Evolutionary conservation across 2,888 invertebrate genomes (phyloP), one percentile per base, ranked within the genome.

Genomic region (Nemotelus nigrinus): DNA sequence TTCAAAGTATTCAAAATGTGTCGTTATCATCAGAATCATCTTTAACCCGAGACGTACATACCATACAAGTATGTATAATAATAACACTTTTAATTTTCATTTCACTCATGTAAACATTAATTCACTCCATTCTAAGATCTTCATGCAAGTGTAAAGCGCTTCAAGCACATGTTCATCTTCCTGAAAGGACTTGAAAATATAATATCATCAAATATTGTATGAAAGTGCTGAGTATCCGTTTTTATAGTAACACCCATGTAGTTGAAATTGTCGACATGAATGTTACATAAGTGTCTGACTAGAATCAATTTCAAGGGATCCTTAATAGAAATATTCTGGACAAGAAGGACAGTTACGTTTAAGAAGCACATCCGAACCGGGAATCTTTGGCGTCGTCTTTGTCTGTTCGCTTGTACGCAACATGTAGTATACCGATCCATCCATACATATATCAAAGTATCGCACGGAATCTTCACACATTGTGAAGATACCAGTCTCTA

Each of bases 221-320:
- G 65, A 45, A 70, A 47, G 8, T 70, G 55, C 55, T 48, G 60
- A 74, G 48, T 57, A 48, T 44, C 60, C 39, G 44, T 74, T 74
- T 74, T 74, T 74, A 48, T 60, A 47, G 60, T 63, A 60, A 74
- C 60, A 74, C 60, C 63, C 74, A 63, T 60, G 60, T 74, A 47
- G 74, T 60, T 74, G 41, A 48, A 63, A 74, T 74, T 74, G 74
- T 74, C 63, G 48, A 60, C 74, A 48, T 74, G 48, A 74, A 74
- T 74, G 74, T 47, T 74, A 63, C 63, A 63, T 63, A 60, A 74
- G 74, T 60, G 74, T 58, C 72, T 45, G 55, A 55, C 55, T 57
- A 71, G 63, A 74, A 74, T 48, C 74, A 60, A 63, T 74, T 74
- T 63, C 60, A 74, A 74, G 60, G 60, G 60, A n/a, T 8, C 63